phyloP scores from a whole-genome alignment of 2,113 vertebrate species.

The zebrafish (Danio rerio) region DNA sequence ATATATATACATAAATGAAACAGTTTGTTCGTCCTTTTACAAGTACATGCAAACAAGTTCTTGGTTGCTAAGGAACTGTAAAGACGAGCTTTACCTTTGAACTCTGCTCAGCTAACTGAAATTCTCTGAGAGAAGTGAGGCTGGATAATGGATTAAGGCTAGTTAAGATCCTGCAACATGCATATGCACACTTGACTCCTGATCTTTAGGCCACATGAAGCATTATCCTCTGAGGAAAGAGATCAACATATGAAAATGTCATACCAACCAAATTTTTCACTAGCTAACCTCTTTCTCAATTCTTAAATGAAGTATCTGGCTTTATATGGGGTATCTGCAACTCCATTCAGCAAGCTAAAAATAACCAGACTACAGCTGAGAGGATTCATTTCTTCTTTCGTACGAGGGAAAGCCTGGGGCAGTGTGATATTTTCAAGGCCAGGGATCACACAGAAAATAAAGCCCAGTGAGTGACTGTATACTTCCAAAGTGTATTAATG shows the following conservation, averaged over 20 bases:
- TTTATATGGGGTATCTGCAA: slow-evolving; percentile 76
- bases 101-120: slow-evolving; percentile 30
- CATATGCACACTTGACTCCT: slow-evolving; percentile 4
- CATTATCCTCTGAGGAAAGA: slow-evolving; percentile 8
- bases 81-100: slow-evolving; percentile 20
- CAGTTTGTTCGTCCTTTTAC: slow-evolving; percentile 10
- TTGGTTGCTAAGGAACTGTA: slow-evolving; percentile 38
- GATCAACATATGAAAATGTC: not conserved
- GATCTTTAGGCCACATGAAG: slow-evolving; percentile 9
- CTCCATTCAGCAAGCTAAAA: slow-evolving; percentile 73
- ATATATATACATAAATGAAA: not conserved
- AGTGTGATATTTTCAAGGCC: slow-evolving; percentile 67
- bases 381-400: slow-evolving; percentile 64
- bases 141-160: not conserved
- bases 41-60: slow-evolving; percentile 24
- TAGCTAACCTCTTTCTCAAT: slow-evolving; percentile 64
- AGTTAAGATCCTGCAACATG: not conserved
- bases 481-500: slow-evolving; percentile 56
- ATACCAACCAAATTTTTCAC: slow-evolving; percentile 61
- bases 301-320: slow-evolving; percentile 71
- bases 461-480: slow-evolving; percentile 58
- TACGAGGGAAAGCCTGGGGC: slow-evolving; percentile 58
- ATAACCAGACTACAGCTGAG: slow-evolving; percentile 69
- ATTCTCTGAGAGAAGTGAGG: not conserved
- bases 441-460: slow-evolving; percentile 55